A percentile compares a stretch with the other conserved stretches of the same genome.
These are phyloP conservation scores for Lasioglossum zephyrum DNA, from an alignment of 2,888 invertebrate species.

Conservation along the genomic window DNA sequence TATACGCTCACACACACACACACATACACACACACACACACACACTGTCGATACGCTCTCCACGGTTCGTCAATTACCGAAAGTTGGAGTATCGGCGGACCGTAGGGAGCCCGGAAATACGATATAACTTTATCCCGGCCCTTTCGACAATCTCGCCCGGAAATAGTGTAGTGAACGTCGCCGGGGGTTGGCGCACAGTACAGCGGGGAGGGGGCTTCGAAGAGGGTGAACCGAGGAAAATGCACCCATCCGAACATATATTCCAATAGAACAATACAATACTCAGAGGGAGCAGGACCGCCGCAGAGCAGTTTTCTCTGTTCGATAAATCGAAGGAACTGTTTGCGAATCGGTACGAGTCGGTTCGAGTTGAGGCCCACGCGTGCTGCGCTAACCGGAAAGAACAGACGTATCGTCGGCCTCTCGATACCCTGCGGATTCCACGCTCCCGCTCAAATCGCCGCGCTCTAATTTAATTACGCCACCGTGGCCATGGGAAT, in stretches of 20 bases:
- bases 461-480: slow-evolving; percentile 39
- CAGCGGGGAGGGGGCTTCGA: background rate
- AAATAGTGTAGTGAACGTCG: slow-evolving; percentile 62
- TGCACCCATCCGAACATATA: slow-evolving; percentile 56
- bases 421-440: slow-evolving; percentile 45
- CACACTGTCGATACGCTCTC: slow-evolving; percentile 41
- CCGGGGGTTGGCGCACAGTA: background rate
- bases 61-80: slow-evolving; percentile 66
- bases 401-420: slow-evolving; percentile 50
- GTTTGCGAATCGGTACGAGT: slow-evolving; percentile 49
- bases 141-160: slow-evolving; percentile 69
- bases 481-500: background rate
- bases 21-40: no score
- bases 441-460: slow-evolving; percentile 4
- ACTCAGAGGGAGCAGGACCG: slow-evolving; percentile 43
- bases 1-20: background rate
- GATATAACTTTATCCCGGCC: slow-evolving; percentile 69
- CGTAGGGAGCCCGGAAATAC: slow-evolving; percentile 60
- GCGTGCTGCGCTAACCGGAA: slow-evolving; percentile 24
- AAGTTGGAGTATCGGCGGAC: slow-evolving; percentile 55
- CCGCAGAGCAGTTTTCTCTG: slow-evolving; percentile 55
- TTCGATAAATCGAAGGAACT: slow-evolving; percentile 58
- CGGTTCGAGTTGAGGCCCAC: background rate
- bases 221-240: slow-evolving; percentile 35
- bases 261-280: slow-evolving; percentile 70